These are phyloP conservation scores for Diorhabda carinulata DNA, from an alignment of 1,140 invertebrate species.

Conservation along the genomic window DNA sequence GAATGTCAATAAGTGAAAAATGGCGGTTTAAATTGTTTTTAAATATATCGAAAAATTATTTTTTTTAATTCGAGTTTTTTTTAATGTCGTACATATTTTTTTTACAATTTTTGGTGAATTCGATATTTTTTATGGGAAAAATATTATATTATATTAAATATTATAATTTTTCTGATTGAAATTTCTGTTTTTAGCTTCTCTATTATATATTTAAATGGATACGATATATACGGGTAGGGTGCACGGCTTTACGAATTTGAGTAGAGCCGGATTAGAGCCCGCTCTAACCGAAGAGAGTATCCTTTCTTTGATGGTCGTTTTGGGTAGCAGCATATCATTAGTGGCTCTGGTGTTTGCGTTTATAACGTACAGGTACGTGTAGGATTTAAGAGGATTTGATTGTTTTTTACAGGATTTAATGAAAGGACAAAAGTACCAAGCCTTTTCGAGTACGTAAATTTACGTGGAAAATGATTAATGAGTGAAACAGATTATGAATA, in stretches of 20 bases:
- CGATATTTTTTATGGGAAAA: no score
- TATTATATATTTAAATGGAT: conserved; percentile 35
- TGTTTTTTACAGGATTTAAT: no score
- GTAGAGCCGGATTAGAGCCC: conserved; percentile 31
- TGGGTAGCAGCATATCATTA: conserved; percentile 64
- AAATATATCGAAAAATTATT: not conserved
- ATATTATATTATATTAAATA: no score
- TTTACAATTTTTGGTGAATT: no score
- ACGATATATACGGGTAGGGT: conserved; percentile 42
- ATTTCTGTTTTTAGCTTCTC: not conserved
- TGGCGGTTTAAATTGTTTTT: not conserved
- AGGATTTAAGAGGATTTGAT: no score
- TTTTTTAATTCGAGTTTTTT: not conserved
- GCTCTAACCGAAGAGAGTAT: conserved; percentile 53
- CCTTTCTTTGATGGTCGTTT: conserved; percentile 60
- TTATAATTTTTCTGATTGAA: not conserved
- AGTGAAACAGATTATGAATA: no score
- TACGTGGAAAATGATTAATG: no score
- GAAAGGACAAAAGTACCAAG: no score
- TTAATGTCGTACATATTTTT: not conserved
- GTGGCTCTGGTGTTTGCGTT: conserved; percentile 67
- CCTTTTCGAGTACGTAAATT: no score
- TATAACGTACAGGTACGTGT: conserved; percentile 65
- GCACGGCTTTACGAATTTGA: conserved; percentile 43
- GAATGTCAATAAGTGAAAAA: not conserved